Conservation (phyloP, 2,113 vertebrate genomes). For the Marcusenius ussheri region DNA sequence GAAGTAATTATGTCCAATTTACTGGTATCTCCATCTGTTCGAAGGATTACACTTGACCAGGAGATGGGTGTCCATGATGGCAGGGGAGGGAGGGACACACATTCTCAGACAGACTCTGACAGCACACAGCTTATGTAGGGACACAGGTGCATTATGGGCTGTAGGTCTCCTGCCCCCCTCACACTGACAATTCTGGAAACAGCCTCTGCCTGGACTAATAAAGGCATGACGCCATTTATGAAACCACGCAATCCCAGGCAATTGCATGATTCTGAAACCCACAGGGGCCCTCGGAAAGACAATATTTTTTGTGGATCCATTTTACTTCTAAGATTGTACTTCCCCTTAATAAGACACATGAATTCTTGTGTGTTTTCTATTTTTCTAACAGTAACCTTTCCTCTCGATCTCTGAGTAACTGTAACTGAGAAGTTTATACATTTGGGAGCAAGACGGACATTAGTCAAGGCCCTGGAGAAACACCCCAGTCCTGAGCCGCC, state of each 20-base stretch:
- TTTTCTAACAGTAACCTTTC: neutral
- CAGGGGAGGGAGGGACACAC: neutral
- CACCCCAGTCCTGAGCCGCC: neutral
- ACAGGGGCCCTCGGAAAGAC: neutral
- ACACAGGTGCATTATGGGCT: neutral
- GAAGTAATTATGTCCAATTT: constrained; percentile 57
- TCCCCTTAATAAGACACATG: neutral
- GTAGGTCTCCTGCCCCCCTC: neutral
- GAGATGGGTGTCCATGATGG: no score
- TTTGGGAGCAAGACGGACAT: neutral
- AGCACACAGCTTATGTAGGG: neutral
- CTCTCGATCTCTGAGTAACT: neutral
- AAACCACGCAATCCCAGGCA: neutral
- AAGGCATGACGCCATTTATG: neutral
- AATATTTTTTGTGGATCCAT: neutral
- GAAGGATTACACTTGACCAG: constrained; percentile 36
- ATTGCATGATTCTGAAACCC: neutral
- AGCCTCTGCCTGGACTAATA: neutral
- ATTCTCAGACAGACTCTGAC: neutral
- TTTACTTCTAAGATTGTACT: neutral
- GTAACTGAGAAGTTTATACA: neutral
- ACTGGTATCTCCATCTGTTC: constrained; percentile 57
- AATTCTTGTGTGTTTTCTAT: neutral
- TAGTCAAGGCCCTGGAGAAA: neutral
- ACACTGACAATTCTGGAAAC: neutral